Base-by-base conservation (phyloP, 1,140 invertebrate genomes). In the Drosophila nasuta region DNA sequence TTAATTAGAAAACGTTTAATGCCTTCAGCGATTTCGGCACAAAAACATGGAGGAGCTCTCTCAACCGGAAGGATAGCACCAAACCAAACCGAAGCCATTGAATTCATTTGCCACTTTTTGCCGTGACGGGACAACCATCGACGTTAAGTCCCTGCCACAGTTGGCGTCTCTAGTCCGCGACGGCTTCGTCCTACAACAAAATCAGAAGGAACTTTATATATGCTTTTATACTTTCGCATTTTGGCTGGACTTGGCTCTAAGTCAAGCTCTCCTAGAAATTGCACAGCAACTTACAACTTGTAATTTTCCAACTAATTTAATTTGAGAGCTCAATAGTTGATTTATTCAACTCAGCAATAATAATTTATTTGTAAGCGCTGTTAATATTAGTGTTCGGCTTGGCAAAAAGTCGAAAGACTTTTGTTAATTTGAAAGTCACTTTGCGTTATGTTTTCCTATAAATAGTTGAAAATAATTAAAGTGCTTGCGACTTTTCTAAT, bases 1-100 rank as follows among this genome's bases (percentile, higher is more conserved):
- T 89, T 89, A 89, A 89, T 89, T 89, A 89, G 85, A 89, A 89
- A 89, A 85, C 85, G 86, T 89, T 89, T 89, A 89, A 90, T 89
- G 81, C 85, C 62, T 70, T 56, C 65, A 54, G 62, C 54, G 76
- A 82, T 68, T 70, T 58, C 49, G 17, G 67, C 49, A 52, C 20
- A 25, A 25, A 48, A 38, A 48, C 71, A 35, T 38, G 52, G 57
- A 35, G 13, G 57, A 35, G 13, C 60, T 64, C 69, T 69, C 17
- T 78, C 81, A 63, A 81, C 30, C 77, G 85, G 51, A 80, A 89
- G 63, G 54, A 59, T 48, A 69, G 5, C 33, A 25, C 30, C 62
- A 52, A 33, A 15, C 58, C 49, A 6, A 58, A 59, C 7, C 28
- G 48, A 73, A 62, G 56, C 56, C 71, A 68, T 74, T 67, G 64